Evolutionary conservation across 2,888 invertebrate species (phyloP).

Genomic region (Adela reaumurella): DNA sequence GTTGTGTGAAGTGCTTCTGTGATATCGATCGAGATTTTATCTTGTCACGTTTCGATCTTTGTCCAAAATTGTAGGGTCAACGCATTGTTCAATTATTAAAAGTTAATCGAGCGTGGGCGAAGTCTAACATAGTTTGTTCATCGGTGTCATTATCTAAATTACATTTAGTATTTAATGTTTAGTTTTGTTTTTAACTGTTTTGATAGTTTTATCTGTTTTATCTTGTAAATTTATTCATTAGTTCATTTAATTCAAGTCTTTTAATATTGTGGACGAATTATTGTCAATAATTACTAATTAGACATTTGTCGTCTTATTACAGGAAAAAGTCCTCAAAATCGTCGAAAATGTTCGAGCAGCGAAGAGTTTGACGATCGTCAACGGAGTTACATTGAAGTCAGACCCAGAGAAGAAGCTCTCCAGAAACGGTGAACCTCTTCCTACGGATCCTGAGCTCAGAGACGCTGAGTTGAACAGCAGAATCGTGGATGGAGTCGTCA

Average conservation of each 20-base stretch:
- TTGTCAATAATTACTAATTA: too few species aligned
- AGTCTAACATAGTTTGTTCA: too few species aligned
- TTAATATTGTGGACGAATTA: too few species aligned
- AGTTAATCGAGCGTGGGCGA: too few species aligned
- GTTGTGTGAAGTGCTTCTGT: background rate
- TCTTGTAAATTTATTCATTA: too few species aligned
- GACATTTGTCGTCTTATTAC: conserved; percentile 25
- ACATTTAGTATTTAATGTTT: too few species aligned
- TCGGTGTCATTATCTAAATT: too few species aligned
- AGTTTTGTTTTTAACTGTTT: too few species aligned
- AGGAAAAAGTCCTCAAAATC: conserved; percentile 69
- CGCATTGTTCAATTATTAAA: too few species aligned
- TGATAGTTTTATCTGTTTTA: too few species aligned
- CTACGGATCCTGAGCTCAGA: conserved; percentile 68
- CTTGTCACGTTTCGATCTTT: background rate
- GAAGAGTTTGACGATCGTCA: conserved; percentile 54
- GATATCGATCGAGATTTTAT: background rate
- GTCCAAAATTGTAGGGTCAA: too few species aligned
- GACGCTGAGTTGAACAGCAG: conserved; percentile 71
- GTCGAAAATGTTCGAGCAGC: conserved; percentile 55
- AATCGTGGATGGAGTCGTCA: conserved; percentile 69
- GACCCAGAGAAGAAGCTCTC: conserved; percentile 41
- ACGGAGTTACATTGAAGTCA: conserved; percentile 60
- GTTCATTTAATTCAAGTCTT: too few species aligned
- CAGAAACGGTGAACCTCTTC: conserved; percentile 63